A percentile compares a stretch with the other conserved stretches of the same genome.
phyloP scores from a whole-genome alignment of 2,888 invertebrate species.

The Xanthia icteritia region DNA sequence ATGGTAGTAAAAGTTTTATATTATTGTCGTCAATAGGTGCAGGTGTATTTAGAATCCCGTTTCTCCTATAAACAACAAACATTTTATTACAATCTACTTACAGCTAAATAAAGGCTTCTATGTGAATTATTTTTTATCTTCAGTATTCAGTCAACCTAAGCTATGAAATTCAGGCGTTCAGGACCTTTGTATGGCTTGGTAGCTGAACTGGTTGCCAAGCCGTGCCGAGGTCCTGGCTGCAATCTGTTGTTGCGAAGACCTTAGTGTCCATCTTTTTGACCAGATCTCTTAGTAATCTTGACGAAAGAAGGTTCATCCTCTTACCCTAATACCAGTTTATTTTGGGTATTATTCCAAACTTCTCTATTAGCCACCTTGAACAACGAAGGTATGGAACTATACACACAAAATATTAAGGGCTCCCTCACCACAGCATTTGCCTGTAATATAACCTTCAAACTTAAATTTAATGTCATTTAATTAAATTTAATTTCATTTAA shows the following conservation, averaged over 20 bases:
- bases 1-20: neutral
- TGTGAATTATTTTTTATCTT: neutral
- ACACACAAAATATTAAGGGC: no score
- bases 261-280: no score
- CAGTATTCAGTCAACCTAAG: neutral
- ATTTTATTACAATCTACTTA: neutral
- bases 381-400: neutral
- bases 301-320: neutral
- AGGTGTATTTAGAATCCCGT: neutral
- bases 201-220: no score
- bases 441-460: no score
- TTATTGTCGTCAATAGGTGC: neutral
- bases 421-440: no score
- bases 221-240: no score
- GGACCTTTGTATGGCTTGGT: no score
- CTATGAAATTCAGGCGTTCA: neutral
- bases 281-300: neutral
- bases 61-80: neutral
- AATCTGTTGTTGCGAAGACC: no score
- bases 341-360: neutral
- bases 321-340: neutral
- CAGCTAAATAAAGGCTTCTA: neutral
- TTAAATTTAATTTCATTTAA: no score
- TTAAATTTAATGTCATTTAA: no score
- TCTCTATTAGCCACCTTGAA: neutral